Base-by-base conservation (phyloP, 2,888 invertebrate genomes). In the Fragum fragum region DNA sequence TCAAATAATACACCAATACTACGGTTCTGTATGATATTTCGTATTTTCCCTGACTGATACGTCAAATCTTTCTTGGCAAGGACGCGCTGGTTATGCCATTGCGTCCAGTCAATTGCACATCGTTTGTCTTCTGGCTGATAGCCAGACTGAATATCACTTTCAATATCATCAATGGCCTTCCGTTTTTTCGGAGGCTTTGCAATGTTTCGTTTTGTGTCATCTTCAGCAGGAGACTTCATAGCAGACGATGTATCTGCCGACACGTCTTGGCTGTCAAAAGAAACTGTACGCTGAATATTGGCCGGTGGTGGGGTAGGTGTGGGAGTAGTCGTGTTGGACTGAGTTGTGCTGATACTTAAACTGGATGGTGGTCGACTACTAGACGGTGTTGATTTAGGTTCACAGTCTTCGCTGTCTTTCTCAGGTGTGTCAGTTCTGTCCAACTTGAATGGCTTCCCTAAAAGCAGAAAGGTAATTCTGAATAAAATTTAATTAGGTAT, bases 1-100 rank as follows among this genome's bases (percentile, higher is more conserved):
- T 98, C 98, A 89, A 98, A 96, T 93, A 97, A 97, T 55, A 98
- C 97, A 87, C 96, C 96, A 90, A 98, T 96, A 92, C 97, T 97
- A 91, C 96, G 96, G 78, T 90, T 89, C 57, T 89, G 87, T 73
- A 81, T 84, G 14, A 94, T 90, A 39, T 88, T 90, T 68, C 97
- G 96, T 89, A 99, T 98, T 78, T 97, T 97, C 73, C 98, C 99
- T 11, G 98, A 98, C 28, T 91, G 89, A 90, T 97, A 96, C 90
- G 97, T 96, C 81, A 96, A 96, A 87, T 97, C 96, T 92, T 97
- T 96, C 94, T 97, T 97, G 57, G 98, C 99, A 90, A 99, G 95
- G 81, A 99, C 98, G 90, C 98, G 96, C 94, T 98, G 98, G 93
- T 98, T 97, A 89, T 97, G 96, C 99, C 99, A 99, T 95, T 99